Evolutionary conservation across 23 tunicate species (phyloP), one percentile per base, ranked within the genome.

Genomic region (Botrylloides violaceus): DNA sequence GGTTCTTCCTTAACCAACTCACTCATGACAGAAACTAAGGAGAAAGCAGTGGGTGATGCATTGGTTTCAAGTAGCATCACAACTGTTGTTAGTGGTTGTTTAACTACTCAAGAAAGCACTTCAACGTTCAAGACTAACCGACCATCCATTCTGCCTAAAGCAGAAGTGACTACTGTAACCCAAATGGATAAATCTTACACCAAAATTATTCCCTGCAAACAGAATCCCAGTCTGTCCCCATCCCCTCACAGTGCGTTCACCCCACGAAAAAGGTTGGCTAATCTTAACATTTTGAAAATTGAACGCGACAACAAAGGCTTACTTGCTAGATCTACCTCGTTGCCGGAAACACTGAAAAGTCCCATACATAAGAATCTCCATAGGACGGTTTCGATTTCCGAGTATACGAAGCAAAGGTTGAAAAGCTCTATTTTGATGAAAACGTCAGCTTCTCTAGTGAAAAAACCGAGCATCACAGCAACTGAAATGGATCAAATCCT

Each of bases 391-490:
- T 78, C 86, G 33, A 81, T 86, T 20, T 80, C 86, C 35, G 86
- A 86, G 66, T 86, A 77, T 68, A 86, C 95, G 25, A 81, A 80
- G 43, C 43, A 34, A 49, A 88, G 72, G 58, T 57, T 88, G 43
- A 81, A 81, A 43, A 76, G 37, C 43, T 50, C 83, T 28, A 88
- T 88, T n/a, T 57, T 81, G 36, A 76, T 79, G 28, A 48, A 71
- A 3, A 88, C 87, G 1, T 88, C 96, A 0, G 96, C 96, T 26
- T 78, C 96, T 1, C 77, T 88, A 9, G 84, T 88, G 59, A 53
- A 86, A 22, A 88, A 88, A 32, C 96, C 96, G 3, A 88, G 96
- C 57, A 88, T 88, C 32, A 88, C 96, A 59, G 90, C 80, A 53
- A 76, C 60, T n/a, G 95, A 87, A 71, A 87, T 87, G 78, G 32